These are phyloP conservation scores for Anoncus sp. DNA, from an alignment of 2,888 invertebrate genomes.

Conservation along the genomic window DNA sequence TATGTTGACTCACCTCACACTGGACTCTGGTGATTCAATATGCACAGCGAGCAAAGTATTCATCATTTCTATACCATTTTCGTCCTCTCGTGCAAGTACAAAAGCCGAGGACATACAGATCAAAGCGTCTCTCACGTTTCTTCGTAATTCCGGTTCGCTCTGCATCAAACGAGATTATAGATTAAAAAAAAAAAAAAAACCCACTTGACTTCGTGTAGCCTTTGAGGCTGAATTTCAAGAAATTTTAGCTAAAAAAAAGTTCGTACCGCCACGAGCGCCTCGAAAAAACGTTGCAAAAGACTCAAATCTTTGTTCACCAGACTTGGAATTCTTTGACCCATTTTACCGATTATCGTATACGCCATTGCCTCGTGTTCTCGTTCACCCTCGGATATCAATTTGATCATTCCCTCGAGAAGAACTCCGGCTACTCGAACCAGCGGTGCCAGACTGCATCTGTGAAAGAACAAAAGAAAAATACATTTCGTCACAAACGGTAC, in stretches of 20 bases:
- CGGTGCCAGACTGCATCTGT: conserved; percentile 86
- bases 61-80: conserved; percentile 83
- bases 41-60: conserved; percentile 89
- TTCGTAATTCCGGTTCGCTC: conserved; percentile 78
- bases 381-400: conserved; percentile 88
- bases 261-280: conserved; percentile 83
- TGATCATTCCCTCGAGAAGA: conserved; percentile 89
- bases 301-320: conserved; percentile 88
- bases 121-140: conserved; percentile 78
- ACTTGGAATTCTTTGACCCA: conserved; percentile 86
- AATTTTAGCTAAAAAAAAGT: neutral
- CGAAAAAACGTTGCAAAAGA: conserved; percentile 85
- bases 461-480: conserved; percentile 44
- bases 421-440: conserved; percentile 88
- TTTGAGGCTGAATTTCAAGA: neutral
- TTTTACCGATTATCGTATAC: conserved; percentile 89
- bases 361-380: conserved; percentile 88
- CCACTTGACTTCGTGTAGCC: no score
- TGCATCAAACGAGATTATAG: conserved; percentile 48
- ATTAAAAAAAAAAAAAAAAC: no score
- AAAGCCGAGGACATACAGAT: conserved; percentile 79
- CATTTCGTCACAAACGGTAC: neutral
- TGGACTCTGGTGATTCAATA: conserved; percentile 90
- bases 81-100: conserved; percentile 77
- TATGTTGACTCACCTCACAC: conserved; percentile 76